A percentile compares a stretch with the other conserved stretches of the same genome.
These are phyloP conservation scores for Cryptocephalus primarius DNA, from an alignment of 2,888 invertebrate species.

Conservation along the genomic window DNA sequence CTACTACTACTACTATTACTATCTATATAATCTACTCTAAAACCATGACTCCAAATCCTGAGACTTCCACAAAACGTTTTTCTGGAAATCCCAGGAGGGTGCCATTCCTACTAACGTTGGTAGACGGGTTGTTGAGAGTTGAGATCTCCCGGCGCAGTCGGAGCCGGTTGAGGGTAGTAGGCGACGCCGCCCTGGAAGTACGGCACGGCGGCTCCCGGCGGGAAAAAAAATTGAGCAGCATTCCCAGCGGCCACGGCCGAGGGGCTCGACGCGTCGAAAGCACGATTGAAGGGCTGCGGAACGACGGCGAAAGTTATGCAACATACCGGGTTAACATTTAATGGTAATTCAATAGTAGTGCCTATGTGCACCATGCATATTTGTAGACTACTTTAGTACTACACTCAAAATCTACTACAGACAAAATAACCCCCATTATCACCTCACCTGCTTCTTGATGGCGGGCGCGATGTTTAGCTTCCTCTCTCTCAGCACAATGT, in stretches of 20 bases:
- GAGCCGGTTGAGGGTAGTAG: slow-evolving; percentile 28
- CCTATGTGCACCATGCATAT: too few species aligned
- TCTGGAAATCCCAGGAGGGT: too few species aligned
- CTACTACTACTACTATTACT: too few species aligned
- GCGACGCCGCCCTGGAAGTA: slow-evolving; percentile 34
- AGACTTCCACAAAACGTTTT: too few species aligned
- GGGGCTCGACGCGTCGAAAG: slow-evolving; percentile 44
- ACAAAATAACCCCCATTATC: too few species aligned
- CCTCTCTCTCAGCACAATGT: slow-evolving; percentile 66
- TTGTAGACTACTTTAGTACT: too few species aligned
- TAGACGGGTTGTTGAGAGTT: slow-evolving; percentile 31
- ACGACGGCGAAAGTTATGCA: neutral
- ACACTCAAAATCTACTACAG: too few species aligned
- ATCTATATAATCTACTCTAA: too few species aligned
- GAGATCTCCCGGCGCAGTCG: slow-evolving; percentile 26
- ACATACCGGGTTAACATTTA: neutral
- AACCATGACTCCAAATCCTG: too few species aligned
- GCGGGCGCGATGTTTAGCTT: slow-evolving; percentile 81
- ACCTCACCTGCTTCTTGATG: slow-evolving; percentile 59
- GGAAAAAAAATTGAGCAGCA: slow-evolving; percentile 33
- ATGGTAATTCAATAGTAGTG: too few species aligned
- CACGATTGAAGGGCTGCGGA: slow-evolving; percentile 38
- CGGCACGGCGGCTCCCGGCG: slow-evolving; percentile 34
- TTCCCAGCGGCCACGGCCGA: slow-evolving; percentile 40
- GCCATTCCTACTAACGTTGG: slow-evolving; percentile 24